Evolutionary conservation across 2,888 invertebrate species (phyloP).

Genomic region (Limnephilus rhombicus): DNA sequence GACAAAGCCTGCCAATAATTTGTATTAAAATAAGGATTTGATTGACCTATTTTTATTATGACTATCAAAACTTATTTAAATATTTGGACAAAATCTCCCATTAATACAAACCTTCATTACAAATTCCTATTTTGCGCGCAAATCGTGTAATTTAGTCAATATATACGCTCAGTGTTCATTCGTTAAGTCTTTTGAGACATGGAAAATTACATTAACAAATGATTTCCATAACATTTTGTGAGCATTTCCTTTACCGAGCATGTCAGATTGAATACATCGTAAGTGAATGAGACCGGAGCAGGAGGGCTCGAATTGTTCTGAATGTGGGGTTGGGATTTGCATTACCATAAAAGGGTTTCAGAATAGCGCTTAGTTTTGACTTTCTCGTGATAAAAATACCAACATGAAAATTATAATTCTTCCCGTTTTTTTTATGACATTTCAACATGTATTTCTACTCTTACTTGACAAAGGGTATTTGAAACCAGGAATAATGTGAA

Average conservation of each 20-base stretch:
- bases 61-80: background rate
- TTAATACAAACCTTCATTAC: background rate
- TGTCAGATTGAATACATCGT: background rate
- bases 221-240: background rate
- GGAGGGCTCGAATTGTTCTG: background rate
- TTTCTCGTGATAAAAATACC: slow-evolving; percentile 7
- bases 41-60: background rate
- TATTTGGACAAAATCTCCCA: background rate
- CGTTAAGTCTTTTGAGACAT: background rate
- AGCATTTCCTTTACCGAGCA: background rate
- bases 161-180: background rate
- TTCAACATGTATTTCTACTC: background rate
- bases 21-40: background rate
- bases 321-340: background rate
- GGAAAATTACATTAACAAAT: background rate
- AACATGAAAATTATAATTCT: slow-evolving; percentile 1
- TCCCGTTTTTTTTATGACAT: background rate
- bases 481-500: background rate
- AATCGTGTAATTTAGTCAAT: background rate
- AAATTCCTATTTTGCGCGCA: background rate
- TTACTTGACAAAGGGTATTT: background rate
- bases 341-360: slow-evolving; percentile 8
- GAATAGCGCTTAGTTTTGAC: background rate
- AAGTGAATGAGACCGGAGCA: background rate
- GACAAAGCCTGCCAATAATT: too few relatives aligned